phyloP scores from a whole-genome alignment of 2,797 vertebrate species.

The Dendrocincla fuliginosa region DNA sequence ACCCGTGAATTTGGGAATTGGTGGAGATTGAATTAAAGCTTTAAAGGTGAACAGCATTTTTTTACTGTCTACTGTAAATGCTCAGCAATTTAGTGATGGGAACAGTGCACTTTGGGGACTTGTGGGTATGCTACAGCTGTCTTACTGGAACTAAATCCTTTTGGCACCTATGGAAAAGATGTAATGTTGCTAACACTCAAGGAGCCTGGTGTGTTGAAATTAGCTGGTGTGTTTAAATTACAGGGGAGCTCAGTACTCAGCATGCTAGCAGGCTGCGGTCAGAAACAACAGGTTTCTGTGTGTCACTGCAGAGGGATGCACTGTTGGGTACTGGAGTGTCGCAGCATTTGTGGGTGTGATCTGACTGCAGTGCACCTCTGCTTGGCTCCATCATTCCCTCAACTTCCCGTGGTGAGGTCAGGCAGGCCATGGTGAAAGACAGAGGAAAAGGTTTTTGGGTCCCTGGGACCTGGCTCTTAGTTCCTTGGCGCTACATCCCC shows the following conservation, averaged over 20 bases:
- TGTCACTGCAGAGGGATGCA: not conserved
- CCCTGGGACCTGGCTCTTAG: not conserved
- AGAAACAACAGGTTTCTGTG: not conserved
- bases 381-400: not conserved
- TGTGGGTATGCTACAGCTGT: not conserved
- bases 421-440: not conserved
- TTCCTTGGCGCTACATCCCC: not conserved
- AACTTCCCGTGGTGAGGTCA: not conserved
- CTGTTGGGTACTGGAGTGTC: not conserved
- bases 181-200: not conserved
- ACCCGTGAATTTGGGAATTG: not conserved
- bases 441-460: not conserved
- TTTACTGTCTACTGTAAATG: not conserved
- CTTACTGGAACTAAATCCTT: not conserved
- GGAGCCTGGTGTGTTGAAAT: not conserved
- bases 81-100: not conserved
- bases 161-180: not conserved
- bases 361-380: fast-evolving
- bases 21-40: not conserved
- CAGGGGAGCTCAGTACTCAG: not conserved
- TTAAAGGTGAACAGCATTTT: not conserved
- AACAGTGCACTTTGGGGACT: not conserved
- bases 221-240: not conserved
- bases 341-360: not conserved
- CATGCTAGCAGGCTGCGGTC: not conserved